These are phyloP conservation scores for Gulo gulo DNA, from an alignment of 2,113 vertebrate genomes.

Conservation along the genomic window DNA sequence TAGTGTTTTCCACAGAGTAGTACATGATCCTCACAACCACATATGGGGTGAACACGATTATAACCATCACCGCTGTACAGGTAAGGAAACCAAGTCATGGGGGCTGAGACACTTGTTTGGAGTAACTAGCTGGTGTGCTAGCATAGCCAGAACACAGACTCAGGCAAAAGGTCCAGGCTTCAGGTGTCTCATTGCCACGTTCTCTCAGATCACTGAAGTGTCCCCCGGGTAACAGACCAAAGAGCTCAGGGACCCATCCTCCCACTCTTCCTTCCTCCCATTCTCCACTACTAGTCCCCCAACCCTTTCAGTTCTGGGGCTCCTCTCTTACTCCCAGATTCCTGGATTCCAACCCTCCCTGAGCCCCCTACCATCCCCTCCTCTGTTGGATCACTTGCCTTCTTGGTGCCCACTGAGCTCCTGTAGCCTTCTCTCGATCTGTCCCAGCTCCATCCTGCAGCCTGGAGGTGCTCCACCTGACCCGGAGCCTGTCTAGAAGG, in stretches of 20 bases:
- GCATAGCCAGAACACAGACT: background rate
- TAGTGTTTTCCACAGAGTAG: fast-evolving
- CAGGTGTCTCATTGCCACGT: fast-evolving
- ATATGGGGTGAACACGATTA: fast-evolving
- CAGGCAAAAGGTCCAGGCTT: fast-evolving
- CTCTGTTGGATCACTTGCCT: background rate
- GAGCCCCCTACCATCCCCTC: background rate
- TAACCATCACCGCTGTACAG: fast-evolving
- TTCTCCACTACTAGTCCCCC: background rate
- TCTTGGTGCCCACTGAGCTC: background rate
- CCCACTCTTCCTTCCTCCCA: background rate
- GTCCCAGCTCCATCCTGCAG: background rate
- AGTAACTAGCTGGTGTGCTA: background rate
- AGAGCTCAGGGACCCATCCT: background rate
- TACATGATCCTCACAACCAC: fast-evolving
- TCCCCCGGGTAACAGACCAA: background rate
- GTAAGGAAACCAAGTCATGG: background rate
- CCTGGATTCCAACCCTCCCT: background rate
- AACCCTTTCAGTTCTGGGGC: background rate
- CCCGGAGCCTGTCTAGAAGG: background rate
- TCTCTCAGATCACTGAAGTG: background rate
- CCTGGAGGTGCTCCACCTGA: no score
- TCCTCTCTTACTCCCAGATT: background rate
- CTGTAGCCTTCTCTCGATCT: background rate
- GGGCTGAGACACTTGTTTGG: no score